Base-by-base conservation (phyloP, 2,113 vertebrate genomes). In the Mungos mungo region DNA sequence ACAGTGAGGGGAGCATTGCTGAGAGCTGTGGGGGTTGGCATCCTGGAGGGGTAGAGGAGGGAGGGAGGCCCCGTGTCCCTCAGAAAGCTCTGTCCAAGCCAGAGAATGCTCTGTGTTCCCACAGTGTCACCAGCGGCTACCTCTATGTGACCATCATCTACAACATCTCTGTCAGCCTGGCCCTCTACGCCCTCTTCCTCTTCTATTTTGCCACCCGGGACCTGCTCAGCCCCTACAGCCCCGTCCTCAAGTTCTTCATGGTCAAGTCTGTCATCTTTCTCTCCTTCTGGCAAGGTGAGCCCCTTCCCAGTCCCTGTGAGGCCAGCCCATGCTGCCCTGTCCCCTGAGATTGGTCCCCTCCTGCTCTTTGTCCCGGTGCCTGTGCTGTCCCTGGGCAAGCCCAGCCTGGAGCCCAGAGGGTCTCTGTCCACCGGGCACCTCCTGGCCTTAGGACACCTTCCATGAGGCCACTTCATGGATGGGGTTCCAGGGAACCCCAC, bases 241-340 rank as follows among this genome's bases (percentile, higher is more conserved):
- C 99, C 1, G 98, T 99, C 98, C 99, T 99, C 98, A 99, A 99
- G 98, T 99, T 99, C 98, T 99, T 99, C 98, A 99, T 99, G 99
- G 99, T 99, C 98, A 99, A 99, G 97, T 99, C 99, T 0, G 99
- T 99, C 98, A 99, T 99, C 98, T 99, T 99, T 84, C 99, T 99
- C 68, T 99, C 99, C 97, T 99, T 99, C 98, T 99, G 99, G 99
- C 99, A 99, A 98, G 99, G 99, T 99, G 97, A 98, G 99, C 63
- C 93, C 74, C 54, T 69, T 77, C 74, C n/a, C 9, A 0, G 87
- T 45, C 5, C 2, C 71, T 54, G 2, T 0, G 7, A 8, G 45
- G 76, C 45, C 3, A 2, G 8, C 35, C 35, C 3, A 2, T 16
- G 38, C 47, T 33, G 1, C 38, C 35, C 63, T 25, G 23, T 91